phyloP scores from a whole-genome alignment of 2,113 vertebrate genomes.

The Semicossyphus pulcher region DNA sequence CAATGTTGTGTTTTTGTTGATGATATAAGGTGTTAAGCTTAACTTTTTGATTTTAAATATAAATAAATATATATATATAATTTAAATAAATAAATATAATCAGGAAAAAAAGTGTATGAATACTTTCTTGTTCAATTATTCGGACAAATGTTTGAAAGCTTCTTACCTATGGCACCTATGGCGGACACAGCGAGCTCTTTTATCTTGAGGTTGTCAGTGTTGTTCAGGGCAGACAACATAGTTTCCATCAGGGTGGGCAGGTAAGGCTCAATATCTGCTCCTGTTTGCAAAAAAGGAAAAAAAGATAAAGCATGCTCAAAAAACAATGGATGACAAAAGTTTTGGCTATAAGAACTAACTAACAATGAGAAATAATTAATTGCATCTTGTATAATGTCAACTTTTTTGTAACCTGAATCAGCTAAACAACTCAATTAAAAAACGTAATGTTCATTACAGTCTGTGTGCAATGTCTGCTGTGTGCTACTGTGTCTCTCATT shows the following conservation, averaged over 20 bases:
- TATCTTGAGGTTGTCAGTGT: conserved; percentile 80
- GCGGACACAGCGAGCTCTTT: conserved; percentile 90
- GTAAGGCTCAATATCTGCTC: conserved; percentile 88
- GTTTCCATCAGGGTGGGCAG: conserved; percentile 91
- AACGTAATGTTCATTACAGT: background rate
- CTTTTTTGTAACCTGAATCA: too few species aligned
- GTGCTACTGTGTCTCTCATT: background rate
- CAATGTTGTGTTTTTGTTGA: too few species aligned
- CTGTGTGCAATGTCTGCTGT: background rate
- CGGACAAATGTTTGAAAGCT: background rate
- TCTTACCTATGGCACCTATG: conserved; percentile 89
- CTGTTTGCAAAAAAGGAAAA: conserved; percentile 63
- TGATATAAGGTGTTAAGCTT: too few species aligned
- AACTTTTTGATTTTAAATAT: too few species aligned
- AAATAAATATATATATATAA: too few species aligned
- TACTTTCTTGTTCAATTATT: background rate
- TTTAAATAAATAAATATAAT: too few species aligned
- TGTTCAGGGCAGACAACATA: conserved; percentile 86
- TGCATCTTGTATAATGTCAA: too few species aligned
- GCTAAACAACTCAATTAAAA: background rate
- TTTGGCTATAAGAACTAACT: too few species aligned
- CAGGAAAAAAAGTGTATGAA: too few species aligned
- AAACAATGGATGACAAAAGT: background rate
- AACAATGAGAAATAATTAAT: too few species aligned
- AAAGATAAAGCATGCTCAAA: background rate